A percentile compares a stretch with the other conserved stretches of the same genome.
These are phyloP conservation scores for Synanthedon andrenaeformis DNA, from an alignment of 2,888 invertebrate species.

Conservation along the genomic window DNA sequence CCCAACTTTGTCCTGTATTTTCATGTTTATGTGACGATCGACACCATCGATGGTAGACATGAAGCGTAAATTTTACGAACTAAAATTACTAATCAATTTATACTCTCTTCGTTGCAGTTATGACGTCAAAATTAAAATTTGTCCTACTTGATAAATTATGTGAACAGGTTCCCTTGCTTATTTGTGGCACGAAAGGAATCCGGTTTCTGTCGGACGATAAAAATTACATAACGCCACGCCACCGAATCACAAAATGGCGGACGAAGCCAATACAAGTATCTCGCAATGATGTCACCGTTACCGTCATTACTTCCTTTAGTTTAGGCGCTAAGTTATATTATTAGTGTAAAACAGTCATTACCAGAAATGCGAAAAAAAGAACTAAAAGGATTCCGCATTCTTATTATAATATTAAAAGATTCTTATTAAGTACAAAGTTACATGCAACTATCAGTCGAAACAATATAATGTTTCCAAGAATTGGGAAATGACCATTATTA, in stretches of 20 bases:
- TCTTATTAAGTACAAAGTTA: no score
- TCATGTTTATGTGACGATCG: no score
- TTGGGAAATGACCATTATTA: no score
- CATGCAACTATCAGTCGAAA: no score
- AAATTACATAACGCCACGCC: conserved; percentile 13
- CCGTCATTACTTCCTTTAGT: conserved; percentile 7
- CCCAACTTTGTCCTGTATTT: no score
- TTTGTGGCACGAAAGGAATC: conserved; percentile 2
- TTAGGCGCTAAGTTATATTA: conserved; percentile 1
- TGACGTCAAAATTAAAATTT: background rate
- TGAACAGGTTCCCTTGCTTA: background rate
- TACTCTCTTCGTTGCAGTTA: background rate
- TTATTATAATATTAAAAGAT: no score
- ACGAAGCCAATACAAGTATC: conserved; percentile 7
- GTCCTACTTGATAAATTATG: background rate
- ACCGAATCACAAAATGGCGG: conserved; percentile 10
- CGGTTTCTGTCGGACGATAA: conserved; percentile 7
- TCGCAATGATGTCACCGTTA: conserved; percentile 26
- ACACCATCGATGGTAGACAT: no score
- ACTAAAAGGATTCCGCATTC: no score
- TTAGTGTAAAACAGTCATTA: conserved; percentile 10
- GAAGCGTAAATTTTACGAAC: no score
- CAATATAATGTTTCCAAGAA: no score
- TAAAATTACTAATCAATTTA: no score
- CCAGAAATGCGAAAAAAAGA: conserved; percentile 22